Evolutionary conservation across 2,797 vertebrate species (phyloP).

Genomic region (Tolypeutes matacus): DNA sequence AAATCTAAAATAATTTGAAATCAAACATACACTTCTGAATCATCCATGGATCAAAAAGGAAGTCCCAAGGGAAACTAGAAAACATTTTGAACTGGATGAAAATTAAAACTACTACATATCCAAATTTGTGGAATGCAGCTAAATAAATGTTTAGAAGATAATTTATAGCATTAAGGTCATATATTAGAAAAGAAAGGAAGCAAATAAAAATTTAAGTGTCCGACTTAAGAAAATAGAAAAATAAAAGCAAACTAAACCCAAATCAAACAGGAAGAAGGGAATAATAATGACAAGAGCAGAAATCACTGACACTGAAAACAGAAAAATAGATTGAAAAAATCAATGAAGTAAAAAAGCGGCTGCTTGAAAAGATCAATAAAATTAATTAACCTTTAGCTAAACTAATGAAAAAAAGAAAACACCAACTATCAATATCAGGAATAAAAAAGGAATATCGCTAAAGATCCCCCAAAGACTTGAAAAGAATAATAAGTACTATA

Average conservation of each 20-base stretch:
- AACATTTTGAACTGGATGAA: background rate
- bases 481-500: background rate
- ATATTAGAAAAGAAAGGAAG: background rate
- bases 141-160: background rate
- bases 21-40: too few species aligned
- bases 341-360: background rate
- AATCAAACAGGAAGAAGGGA: background rate
- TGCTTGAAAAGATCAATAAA: background rate
- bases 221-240: background rate
- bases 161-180: background rate
- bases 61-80: too few species aligned
- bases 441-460: background rate
- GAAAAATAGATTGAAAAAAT: background rate
- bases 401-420: background rate
- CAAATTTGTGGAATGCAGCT: background rate
- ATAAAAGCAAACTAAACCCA: background rate
- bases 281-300: background rate
- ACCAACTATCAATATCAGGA: background rate
- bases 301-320: background rate
- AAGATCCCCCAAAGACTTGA: background rate
- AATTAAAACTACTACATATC: background rate
- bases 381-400: background rate
- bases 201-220: background rate
- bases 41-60: too few species aligned
- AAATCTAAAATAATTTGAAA: too few species aligned